A percentile compares a stretch with the other conserved stretches of the same genome.
Conservation (phyloP, 2,113 vertebrate genomes). For the Polypterus bichir region DNA sequence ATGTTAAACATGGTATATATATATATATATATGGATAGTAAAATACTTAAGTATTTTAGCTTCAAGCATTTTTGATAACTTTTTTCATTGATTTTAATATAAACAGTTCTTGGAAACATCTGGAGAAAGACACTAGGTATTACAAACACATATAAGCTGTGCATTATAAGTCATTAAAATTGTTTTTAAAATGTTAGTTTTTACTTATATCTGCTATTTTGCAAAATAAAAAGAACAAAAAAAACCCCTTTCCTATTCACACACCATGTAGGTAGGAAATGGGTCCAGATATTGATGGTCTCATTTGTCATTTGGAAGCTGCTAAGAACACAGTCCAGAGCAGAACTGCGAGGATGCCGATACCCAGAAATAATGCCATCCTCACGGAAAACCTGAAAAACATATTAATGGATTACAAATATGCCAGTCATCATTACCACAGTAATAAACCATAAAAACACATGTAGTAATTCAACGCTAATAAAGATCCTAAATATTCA, state of each 20-base stretch:
- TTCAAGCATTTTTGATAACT: no score
- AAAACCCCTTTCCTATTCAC: neutral
- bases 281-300: slow-evolving; percentile 80
- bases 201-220: no score
- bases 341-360: slow-evolving; percentile 61
- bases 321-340: slow-evolving; percentile 70
- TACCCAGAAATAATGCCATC: slow-evolving; percentile 70
- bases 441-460: neutral
- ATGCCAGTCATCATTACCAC: neutral
- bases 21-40: no score
- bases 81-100: no score
- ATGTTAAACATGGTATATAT: no score
- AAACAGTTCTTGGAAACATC: no score
- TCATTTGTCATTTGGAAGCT: slow-evolving; percentile 80
- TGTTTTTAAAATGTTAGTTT: no score
- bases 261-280: slow-evolving; percentile 75
- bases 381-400: slow-evolving; percentile 65
- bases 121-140: no score
- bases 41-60: no score
- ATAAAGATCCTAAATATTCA: neutral
- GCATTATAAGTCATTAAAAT: no score
- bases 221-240: neutral
- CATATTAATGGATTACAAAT: neutral
- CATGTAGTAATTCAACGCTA: no score
- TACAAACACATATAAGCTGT: no score